These are phyloP conservation scores for Cettia cetti DNA, from an alignment of 2,113 vertebrate species.

Conservation along the genomic window DNA sequence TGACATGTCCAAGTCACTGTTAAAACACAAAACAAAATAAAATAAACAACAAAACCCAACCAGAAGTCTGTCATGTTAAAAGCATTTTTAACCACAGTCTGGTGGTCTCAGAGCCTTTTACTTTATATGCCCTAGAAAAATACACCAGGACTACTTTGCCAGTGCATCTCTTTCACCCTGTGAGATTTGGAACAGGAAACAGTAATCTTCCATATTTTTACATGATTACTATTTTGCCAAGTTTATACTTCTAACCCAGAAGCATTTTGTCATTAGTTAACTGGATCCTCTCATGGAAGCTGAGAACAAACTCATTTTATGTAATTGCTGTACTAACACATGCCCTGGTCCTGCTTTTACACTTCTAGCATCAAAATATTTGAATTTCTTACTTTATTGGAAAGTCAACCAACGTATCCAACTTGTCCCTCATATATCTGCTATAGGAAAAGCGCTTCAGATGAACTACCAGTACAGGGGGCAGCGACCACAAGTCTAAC, in stretches of 20 bases:
- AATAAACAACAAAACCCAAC: background rate
- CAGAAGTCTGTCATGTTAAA: background rate
- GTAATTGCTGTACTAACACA: background rate
- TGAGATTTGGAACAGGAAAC: background rate
- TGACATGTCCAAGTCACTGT: constrained; percentile 97
- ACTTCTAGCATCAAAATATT: background rate
- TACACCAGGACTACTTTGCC: background rate
- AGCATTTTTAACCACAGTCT: background rate
- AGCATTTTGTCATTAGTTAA: background rate
- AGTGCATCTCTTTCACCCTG: background rate
- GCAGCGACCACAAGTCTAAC: constrained; percentile 94
- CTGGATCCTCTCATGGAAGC: background rate
- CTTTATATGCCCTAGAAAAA: background rate
- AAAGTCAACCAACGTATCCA: constrained; percentile 96
- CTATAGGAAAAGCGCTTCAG: constrained; percentile 98
- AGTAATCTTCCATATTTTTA: background rate
- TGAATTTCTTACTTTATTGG: constrained; percentile 79
- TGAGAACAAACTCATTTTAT: background rate
- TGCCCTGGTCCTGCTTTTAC: background rate
- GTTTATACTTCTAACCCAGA: background rate
- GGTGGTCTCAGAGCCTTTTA: background rate
- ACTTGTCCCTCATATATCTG: constrained; percentile 98
- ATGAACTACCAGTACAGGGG: constrained; percentile 94
- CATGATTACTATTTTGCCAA: background rate
- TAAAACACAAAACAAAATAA: background rate